phyloP scores from a whole-genome alignment of 2,888 invertebrate species.

The Aspidapion aeneum region DNA sequence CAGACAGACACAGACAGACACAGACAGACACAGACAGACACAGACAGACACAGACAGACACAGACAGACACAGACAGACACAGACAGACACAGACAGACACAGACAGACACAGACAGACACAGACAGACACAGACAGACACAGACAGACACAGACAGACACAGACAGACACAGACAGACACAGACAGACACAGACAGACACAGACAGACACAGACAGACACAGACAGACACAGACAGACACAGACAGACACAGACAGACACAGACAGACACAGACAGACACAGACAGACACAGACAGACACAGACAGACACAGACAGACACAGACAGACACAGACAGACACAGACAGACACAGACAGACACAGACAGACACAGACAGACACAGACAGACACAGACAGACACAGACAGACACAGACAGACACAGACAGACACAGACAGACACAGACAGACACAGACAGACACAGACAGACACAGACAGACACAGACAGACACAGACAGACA shows the following conservation, averaged over 20 bases:
- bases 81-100: slow-evolving; percentile 9
- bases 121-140: slow-evolving; percentile 9
- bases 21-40: slow-evolving; percentile 8
- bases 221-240: slow-evolving; percentile 9
- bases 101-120: slow-evolving; percentile 9
- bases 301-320: slow-evolving; percentile 8
- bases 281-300: slow-evolving; percentile 8
- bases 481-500: slow-evolving; percentile 8
- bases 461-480: slow-evolving; percentile 5
- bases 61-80: slow-evolving; percentile 9
- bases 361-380: slow-evolving; percentile 2
- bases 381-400: slow-evolving; percentile 2
- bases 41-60: slow-evolving; percentile 9
- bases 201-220: slow-evolving; percentile 9
- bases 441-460: slow-evolving; percentile 2
- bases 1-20: slow-evolving; percentile 6
- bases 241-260: slow-evolving; percentile 9
- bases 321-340: slow-evolving; percentile 2
- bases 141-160: slow-evolving; percentile 9
- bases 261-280: slow-evolving; percentile 9
- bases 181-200: slow-evolving; percentile 9
- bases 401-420: slow-evolving; percentile 2
- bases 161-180: slow-evolving; percentile 9
- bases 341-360: slow-evolving; percentile 2
- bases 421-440: slow-evolving; percentile 2